Percentiles rank a stretch among this genome's conserved stretches.
These are phyloP conservation scores for Hemitrygon akajei DNA, from an alignment of 2,797 vertebrate genomes.

Conservation along the genomic window DNA sequence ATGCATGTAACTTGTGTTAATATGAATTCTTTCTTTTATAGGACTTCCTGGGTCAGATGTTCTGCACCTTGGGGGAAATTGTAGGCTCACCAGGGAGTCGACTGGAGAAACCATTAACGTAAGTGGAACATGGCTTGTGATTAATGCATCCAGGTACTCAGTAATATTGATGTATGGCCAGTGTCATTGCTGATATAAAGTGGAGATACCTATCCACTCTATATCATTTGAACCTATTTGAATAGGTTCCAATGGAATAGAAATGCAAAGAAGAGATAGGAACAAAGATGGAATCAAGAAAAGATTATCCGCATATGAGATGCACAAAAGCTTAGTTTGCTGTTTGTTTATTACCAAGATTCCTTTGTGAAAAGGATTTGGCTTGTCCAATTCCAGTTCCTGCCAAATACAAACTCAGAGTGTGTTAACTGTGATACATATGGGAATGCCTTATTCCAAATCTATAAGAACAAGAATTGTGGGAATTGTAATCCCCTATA, in stretches of 20 bases:
- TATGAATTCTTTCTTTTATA: constrained; percentile 44
- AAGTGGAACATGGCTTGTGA: constrained; percentile 50
- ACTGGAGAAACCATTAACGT: constrained; percentile 86
- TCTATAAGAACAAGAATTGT: too few relatives aligned
- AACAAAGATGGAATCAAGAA: neutral
- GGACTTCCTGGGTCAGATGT: constrained; percentile 92
- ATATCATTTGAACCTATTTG: neutral
- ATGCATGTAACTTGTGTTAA: constrained; percentile 44
- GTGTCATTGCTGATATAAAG: neutral
- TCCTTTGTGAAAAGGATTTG: neutral
- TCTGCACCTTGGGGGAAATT: constrained; percentile 90
- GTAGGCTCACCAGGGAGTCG: constrained; percentile 87
- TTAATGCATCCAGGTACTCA: neutral
- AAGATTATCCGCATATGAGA: neutral
- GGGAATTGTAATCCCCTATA: too few relatives aligned
- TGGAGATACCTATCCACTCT: neutral
- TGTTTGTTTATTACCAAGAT: neutral
- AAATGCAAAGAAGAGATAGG: neutral
- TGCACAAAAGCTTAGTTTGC: neutral
- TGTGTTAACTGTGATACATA: neutral
- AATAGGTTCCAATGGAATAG: neutral
- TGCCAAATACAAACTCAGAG: neutral
- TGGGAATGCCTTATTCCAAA: neutral
- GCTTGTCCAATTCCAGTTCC: neutral
- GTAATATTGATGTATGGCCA: neutral